phyloP scores from a whole-genome alignment of 2,888 invertebrate genomes.

The Caenorhabditis sp. region DNA sequence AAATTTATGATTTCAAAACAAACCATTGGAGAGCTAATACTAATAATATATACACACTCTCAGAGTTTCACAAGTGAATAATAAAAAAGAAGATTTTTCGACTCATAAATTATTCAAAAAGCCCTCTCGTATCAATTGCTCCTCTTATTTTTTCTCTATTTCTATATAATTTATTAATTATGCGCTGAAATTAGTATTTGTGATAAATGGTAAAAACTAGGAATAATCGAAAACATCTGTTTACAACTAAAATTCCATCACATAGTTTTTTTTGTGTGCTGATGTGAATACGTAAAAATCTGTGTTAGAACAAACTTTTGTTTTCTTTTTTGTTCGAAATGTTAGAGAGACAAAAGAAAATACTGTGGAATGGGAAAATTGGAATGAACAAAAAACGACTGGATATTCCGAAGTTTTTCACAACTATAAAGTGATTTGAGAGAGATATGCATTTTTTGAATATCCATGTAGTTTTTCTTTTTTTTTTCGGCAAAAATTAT shows the following conservation, averaged over 20 bases:
- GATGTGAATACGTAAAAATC: no score
- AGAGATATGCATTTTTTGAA: no score
- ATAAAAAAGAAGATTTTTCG: conserved; percentile 1
- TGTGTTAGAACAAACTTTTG: neutral
- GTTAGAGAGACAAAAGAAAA: no score
- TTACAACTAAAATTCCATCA: no score
- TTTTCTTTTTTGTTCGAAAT: neutral
- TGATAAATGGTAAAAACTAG: neutral
- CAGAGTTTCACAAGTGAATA: neutral
- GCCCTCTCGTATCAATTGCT: conserved; percentile 1
- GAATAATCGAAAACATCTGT: neutral
- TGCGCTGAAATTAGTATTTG: neutral
- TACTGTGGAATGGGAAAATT: no score
- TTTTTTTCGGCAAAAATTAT: no score
- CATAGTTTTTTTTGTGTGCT: no score
- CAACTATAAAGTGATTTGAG: no score
- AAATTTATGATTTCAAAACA: no score
- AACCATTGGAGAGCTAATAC: neutral
- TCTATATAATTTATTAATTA: neutral
- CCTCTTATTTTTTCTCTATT: neutral
- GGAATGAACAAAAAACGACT: no score
- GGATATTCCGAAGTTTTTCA: no score
- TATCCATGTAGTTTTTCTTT: no score
- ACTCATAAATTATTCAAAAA: conserved; percentile 1
- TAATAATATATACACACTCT: neutral